phyloP scores from a whole-genome alignment of 2,797 vertebrate genomes.

The Vultur gryphus region DNA sequence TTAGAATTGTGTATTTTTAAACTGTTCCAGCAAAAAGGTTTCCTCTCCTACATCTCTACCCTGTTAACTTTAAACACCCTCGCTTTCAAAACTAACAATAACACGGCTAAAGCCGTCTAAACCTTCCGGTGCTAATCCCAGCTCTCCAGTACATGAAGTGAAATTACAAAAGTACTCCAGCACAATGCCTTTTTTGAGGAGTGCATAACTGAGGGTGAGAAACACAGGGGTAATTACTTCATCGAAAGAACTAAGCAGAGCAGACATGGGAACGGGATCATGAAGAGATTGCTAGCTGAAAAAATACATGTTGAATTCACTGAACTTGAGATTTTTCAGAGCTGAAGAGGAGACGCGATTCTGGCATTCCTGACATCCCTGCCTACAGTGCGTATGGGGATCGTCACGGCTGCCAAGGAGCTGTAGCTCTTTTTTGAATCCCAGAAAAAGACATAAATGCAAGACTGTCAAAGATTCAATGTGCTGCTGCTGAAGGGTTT shows the following conservation, averaged over 20 bases:
- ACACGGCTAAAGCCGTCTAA: not conserved
- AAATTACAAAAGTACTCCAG: not conserved
- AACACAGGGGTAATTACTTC: not conserved
- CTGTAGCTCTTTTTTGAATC: not conserved
- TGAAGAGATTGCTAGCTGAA: accelerated
- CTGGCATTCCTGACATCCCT: not conserved
- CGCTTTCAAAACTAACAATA: not conserved
- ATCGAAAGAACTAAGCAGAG: not conserved
- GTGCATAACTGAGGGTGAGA: not conserved
- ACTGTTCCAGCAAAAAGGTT: not conserved
- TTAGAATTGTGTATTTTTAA: not conserved
- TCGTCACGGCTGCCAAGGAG: accelerated
- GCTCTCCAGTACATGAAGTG: not conserved
- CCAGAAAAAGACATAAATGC: not conserved
- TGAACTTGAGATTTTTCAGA: accelerated
- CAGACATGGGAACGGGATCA: not conserved
- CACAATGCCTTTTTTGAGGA: not conserved
- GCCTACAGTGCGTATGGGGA: not conserved
- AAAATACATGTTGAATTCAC: accelerated
- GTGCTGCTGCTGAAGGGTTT: not conserved
- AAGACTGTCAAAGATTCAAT: not conserved
- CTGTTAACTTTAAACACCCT: not conserved
- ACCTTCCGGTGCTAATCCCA: not conserved
- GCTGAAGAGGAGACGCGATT: accelerated
- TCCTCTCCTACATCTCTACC: not conserved